A percentile compares a stretch with the other conserved stretches of the same genome.
phyloP scores from a whole-genome alignment of 2,888 invertebrate species.

The Ommatoiulus sabulosus region DNA sequence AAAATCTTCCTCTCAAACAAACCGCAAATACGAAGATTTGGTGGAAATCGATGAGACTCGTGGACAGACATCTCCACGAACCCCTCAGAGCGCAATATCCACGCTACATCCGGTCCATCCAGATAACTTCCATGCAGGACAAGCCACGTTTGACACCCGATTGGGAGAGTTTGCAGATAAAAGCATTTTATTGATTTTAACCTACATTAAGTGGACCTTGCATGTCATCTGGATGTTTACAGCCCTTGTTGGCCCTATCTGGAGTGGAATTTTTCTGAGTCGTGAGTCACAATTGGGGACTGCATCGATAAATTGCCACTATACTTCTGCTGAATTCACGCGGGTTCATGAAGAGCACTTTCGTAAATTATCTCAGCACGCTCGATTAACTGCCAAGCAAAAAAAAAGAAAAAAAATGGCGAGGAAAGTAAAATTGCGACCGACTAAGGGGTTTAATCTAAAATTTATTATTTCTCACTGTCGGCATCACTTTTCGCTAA shows the following conservation, averaged over 20 bases:
- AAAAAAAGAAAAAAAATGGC: background rate
- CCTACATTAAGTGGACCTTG: constrained; percentile 24
- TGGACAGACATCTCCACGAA: background rate
- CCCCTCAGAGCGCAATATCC: background rate
- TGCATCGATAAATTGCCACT: background rate
- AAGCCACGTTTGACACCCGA: constrained; percentile 20
- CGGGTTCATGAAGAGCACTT: background rate
- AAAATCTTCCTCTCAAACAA: no score
- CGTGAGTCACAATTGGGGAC: background rate
- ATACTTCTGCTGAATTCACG: background rate
- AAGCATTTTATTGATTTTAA: constrained; percentile 34
- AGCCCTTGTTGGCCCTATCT: background rate
- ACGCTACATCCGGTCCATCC: background rate
- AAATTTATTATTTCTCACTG: constrained; percentile 11
- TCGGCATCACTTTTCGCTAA: background rate
- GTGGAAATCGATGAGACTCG: background rate
- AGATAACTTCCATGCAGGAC: constrained; percentile 3
- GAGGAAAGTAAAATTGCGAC: background rate
- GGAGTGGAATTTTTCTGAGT: background rate
- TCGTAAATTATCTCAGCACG: background rate
- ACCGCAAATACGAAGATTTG: background rate
- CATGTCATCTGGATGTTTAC: constrained; percentile 19
- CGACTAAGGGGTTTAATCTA: background rate
- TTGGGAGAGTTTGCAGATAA: constrained; percentile 13
- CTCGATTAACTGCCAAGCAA: background rate